A percentile compares a stretch with the other conserved stretches of the same genome.
Evolutionary conservation across 2,113 vertebrate genomes (phyloP).

Genomic region (Caranx melampygus): DNA sequence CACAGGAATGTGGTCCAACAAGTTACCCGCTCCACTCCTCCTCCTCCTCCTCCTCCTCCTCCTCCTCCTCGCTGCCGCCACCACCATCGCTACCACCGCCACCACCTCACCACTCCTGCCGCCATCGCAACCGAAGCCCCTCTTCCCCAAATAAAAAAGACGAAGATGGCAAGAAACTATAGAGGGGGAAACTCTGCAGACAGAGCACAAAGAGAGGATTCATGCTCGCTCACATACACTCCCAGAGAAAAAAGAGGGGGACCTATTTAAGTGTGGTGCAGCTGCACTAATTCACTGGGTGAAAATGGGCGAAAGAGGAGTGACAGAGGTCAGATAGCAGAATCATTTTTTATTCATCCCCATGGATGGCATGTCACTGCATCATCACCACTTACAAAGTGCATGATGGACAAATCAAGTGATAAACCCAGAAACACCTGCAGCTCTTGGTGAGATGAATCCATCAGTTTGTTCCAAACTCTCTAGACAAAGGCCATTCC

Average conservation of each 20-base stretch:
- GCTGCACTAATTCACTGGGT: slow-evolving; percentile 87
- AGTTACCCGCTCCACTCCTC: slow-evolving; percentile 67
- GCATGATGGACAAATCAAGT: slow-evolving; percentile 38
- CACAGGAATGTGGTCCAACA: slow-evolving; percentile 87
- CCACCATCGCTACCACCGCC: slow-evolving; percentile 71
- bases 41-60: background rate
- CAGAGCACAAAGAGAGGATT: slow-evolving; percentile 87
- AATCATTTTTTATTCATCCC: slow-evolving; percentile 82
- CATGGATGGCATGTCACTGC: slow-evolving; percentile 58
- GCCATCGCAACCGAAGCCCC: slow-evolving; percentile 74
- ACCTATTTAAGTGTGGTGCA: slow-evolving; percentile 86
- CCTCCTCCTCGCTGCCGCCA: slow-evolving; percentile 43
- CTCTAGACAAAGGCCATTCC: background rate
- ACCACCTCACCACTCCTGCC: slow-evolving; percentile 75
- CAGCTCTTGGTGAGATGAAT: slow-evolving; percentile 7
- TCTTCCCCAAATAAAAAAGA: slow-evolving; percentile 73
- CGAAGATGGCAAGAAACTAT: slow-evolving; percentile 76
- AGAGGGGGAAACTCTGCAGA: slow-evolving; percentile 70
- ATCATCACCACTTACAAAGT: slow-evolving; percentile 53
- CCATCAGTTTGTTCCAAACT: background rate
- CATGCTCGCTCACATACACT: slow-evolving; percentile 81
- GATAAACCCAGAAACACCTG: slow-evolving; percentile 64
- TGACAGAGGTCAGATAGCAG: slow-evolving; percentile 82
- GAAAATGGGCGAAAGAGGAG: slow-evolving; percentile 79
- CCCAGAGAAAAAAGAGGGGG: slow-evolving; percentile 76